These are phyloP conservation scores for Synanthedon andrenaeformis DNA, from an alignment of 2,888 invertebrate species.

Conservation along the genomic window DNA sequence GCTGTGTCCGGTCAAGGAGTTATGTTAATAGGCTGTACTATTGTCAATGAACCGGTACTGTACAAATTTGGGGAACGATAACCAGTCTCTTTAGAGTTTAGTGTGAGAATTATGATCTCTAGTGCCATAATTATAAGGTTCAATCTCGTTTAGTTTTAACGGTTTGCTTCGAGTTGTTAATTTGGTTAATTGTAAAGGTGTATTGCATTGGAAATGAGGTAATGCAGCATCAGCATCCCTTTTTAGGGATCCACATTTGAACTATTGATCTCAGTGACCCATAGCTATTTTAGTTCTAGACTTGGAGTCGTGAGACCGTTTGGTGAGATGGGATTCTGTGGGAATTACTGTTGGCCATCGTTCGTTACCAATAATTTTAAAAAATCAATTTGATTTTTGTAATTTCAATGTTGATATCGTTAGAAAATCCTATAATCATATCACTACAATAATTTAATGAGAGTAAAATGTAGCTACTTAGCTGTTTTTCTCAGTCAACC, in stretches of 20 bases:
- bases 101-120: no score
- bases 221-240: conserved; percentile 53
- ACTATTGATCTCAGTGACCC: conserved; percentile 56
- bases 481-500: no score
- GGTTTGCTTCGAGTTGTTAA: not conserved
- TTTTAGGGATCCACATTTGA: conserved; percentile 41
- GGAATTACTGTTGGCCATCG: conserved; percentile 22
- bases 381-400: no score
- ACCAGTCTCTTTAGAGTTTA: not conserved
- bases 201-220: conserved; percentile 58
- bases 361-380: no score
- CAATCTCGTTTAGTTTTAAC: no score
- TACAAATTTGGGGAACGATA: conserved; percentile 52
- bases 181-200: conserved; percentile 33
- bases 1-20: conserved; percentile 62
- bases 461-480: no score
- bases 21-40: conserved; percentile 58
- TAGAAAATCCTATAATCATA: no score
- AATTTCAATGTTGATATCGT: no score
- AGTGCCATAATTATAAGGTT: no score
- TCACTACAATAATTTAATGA: no score
- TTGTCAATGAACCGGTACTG: conserved; percentile 54
- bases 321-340: conserved; percentile 43
- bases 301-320: conserved; percentile 55
- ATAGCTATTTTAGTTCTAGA: conserved; percentile 35